These are phyloP conservation scores for Platysteira castanea DNA, from an alignment of 2,113 vertebrate genomes.

Conservation along the genomic window DNA sequence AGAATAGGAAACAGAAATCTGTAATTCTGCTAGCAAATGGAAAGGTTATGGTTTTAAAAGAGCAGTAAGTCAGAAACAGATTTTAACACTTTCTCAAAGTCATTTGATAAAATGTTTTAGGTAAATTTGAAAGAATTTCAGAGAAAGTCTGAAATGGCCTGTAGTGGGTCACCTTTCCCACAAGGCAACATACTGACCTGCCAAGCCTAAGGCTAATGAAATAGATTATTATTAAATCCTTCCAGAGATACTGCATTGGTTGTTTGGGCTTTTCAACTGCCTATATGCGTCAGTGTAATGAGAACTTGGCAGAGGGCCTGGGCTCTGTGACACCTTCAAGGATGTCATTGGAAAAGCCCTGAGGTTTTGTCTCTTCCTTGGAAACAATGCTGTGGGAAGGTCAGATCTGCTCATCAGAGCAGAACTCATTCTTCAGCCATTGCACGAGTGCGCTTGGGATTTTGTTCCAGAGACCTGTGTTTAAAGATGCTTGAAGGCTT, in stretches of 20 bases:
- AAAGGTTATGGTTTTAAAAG: not conserved
- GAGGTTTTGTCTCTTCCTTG: not conserved
- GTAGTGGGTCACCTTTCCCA: not conserved
- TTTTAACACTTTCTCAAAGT: not conserved
- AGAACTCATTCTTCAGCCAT: not conserved
- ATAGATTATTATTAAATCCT: not conserved
- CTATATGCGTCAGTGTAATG: not conserved
- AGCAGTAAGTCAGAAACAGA: not conserved
- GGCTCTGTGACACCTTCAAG: not conserved
- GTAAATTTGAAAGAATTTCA: not conserved
- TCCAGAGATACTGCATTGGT: not conserved
- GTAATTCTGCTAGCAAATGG: not conserved
- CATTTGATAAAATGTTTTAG: not conserved
- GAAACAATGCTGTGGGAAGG: not conserved
- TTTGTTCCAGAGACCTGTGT: not conserved
- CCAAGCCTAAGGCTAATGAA: not conserved
- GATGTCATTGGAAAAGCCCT: not conserved
- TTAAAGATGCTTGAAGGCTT: not conserved
- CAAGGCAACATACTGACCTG: not conserved
- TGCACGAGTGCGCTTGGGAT: not conserved
- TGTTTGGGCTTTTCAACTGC: not conserved
- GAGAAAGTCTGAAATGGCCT: not conserved
- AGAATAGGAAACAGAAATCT: not conserved
- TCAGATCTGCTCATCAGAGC: not conserved
- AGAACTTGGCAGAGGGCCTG: conserved; percentile 16